Conservation (phyloP, 2,113 vertebrate species). For the Hepsetus odoe region DNA sequence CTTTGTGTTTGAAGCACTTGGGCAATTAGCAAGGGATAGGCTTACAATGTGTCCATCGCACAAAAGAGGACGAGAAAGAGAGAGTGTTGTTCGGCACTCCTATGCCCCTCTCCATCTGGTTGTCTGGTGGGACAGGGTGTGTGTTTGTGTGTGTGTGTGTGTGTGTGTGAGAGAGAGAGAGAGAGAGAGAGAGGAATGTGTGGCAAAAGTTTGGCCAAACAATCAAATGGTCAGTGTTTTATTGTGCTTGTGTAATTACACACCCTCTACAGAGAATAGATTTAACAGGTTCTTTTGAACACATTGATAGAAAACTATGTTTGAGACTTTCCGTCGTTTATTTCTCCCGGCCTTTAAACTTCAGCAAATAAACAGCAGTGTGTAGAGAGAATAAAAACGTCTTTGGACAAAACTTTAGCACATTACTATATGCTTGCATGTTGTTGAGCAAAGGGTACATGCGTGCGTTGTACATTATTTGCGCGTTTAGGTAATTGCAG, state of each 20-base stretch:
- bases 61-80: constrained; percentile 61
- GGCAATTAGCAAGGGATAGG: constrained; percentile 77
- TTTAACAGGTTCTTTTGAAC: too few relatives aligned
- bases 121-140: constrained; percentile 64
- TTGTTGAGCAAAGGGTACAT: constrained; percentile 14
- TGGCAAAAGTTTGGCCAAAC: too few relatives aligned
- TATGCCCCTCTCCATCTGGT: constrained; percentile 73
- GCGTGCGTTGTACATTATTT: neutral
- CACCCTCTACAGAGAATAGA: too few relatives aligned
- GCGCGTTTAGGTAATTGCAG: constrained; percentile 14
- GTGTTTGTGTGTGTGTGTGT: constrained; percentile 58
- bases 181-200: constrained; percentile 19
- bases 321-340: too few relatives aligned
- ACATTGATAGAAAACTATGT: too few relatives aligned
- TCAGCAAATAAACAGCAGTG: too few relatives aligned
- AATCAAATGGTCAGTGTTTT: too few relatives aligned
- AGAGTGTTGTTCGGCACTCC: constrained; percentile 57
- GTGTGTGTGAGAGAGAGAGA: too few relatives aligned
- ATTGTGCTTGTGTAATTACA: too few relatives aligned
- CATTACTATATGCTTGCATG: neutral
- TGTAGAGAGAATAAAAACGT: too few relatives aligned
- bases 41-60: constrained; percentile 71
- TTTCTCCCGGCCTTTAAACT: too few relatives aligned
- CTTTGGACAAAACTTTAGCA: too few relatives aligned
- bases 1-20: constrained; percentile 73